A percentile compares a stretch with the other conserved stretches of the same genome.
Conservation (phyloP, 2,888 invertebrate species). For the Microctonus hyperodae region DNA sequence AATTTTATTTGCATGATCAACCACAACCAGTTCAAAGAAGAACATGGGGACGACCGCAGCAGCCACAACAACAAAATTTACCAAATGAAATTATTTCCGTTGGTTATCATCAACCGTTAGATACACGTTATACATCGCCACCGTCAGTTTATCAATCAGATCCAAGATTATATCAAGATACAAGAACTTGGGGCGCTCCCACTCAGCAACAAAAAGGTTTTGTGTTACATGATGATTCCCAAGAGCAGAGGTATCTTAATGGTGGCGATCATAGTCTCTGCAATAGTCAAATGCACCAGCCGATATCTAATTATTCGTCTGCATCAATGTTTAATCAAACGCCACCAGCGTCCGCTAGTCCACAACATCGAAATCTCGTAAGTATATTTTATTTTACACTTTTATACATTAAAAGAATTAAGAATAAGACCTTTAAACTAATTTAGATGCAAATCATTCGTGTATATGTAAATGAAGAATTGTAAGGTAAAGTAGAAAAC, state of each 20-base stretch:
- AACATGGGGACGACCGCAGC: slow-evolving; percentile 65
- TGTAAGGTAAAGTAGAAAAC: background rate
- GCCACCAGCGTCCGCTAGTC: slow-evolving; percentile 70
- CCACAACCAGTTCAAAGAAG: slow-evolving; percentile 63
- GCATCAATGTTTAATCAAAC: slow-evolving; percentile 64
- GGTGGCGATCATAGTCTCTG: slow-evolving; percentile 70
- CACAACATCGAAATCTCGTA: slow-evolving; percentile 69
- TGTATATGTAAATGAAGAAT: too few species aligned
- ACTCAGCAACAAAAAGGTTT: slow-evolving; percentile 69
- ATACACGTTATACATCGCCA: slow-evolving; percentile 55
- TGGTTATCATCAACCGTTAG: slow-evolving; percentile 56
- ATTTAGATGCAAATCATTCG: background rate
- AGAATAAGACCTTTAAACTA: background rate
- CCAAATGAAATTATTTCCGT: slow-evolving; percentile 59
- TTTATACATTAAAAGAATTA: background rate
- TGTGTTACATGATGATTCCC: slow-evolving; percentile 67
- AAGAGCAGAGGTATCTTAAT: slow-evolving; percentile 70
- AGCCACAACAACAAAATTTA: slow-evolving; percentile 60
- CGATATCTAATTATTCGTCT: slow-evolving; percentile 64
- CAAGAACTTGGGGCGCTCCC: slow-evolving; percentile 57
- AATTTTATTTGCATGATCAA: slow-evolving; percentile 81
- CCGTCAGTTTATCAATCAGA: slow-evolving; percentile 58
- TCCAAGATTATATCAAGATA: slow-evolving; percentile 58
- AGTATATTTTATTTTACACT: slow-evolving; percentile 39
- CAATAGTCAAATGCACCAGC: slow-evolving; percentile 66